These are phyloP conservation scores for Callyntrura guangdongensis DNA, from an alignment of 2,888 invertebrate genomes.

Conservation along the genomic window DNA sequence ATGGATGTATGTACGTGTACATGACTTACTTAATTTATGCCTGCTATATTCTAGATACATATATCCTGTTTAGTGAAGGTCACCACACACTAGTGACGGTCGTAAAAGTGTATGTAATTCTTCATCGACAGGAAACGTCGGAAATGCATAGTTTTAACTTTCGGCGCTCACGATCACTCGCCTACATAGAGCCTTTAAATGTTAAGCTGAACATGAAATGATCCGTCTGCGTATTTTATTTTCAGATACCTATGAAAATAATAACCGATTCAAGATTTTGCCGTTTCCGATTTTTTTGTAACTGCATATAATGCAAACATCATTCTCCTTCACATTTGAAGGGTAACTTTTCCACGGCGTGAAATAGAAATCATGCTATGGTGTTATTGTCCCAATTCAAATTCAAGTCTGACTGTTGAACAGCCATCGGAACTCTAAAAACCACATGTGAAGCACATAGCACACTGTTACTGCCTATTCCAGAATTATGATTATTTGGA, in stretches of 20 bases:
- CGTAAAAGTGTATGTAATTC: constrained; percentile 54
- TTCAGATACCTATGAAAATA: not conserved
- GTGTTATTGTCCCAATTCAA: not conserved
- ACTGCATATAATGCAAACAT: not conserved
- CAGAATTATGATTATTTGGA: not conserved
- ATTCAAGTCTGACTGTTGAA: not conserved
- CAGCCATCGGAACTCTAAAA: not conserved
- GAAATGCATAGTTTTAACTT: constrained; percentile 48
- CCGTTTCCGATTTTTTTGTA: not conserved
- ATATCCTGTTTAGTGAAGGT: constrained; percentile 53
- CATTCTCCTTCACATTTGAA: constrained; percentile 23
- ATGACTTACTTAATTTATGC: constrained; percentile 26
- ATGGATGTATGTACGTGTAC: not conserved
- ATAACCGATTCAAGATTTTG: not conserved
- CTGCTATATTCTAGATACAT: constrained; percentile 15
- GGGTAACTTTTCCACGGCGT: not conserved
- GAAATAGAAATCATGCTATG: not conserved
- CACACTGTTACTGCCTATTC: not conserved
- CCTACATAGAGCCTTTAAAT: not conserved
- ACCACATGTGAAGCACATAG: not conserved
- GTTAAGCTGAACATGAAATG: not conserved
- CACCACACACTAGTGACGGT: constrained; percentile 13
- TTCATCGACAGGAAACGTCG: constrained; percentile 65
- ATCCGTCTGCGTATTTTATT: not conserved
- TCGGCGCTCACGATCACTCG: not conserved